These are phyloP conservation scores for Leucoraja erinaceus DNA, from an alignment of 2,113 vertebrate species.

Conservation along the genomic window DNA sequence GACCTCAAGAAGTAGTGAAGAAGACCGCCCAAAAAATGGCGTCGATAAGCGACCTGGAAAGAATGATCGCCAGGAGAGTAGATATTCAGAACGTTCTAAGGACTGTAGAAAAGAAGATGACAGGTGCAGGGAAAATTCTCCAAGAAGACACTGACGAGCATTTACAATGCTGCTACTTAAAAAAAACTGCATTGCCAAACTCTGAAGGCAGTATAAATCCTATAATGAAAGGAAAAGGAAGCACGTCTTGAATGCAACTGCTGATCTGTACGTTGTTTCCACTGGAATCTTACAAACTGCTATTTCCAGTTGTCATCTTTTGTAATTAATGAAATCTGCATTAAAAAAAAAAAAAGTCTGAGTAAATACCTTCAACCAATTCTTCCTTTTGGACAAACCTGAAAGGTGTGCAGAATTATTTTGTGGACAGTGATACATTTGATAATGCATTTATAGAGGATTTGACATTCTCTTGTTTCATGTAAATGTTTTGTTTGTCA, in stretches of 20 bases:
- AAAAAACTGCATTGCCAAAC: slow-evolving; percentile 41
- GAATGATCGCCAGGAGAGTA: slow-evolving; percentile 49
- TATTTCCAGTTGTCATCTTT: slow-evolving; percentile 53
- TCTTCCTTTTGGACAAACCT: slow-evolving; percentile 35
- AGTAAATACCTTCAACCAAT: slow-evolving; percentile 7
- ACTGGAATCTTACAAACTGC: slow-evolving; percentile 44
- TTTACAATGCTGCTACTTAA: slow-evolving; percentile 38
- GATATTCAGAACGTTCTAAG: slow-evolving; percentile 52
- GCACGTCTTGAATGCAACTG: slow-evolving; percentile 55
- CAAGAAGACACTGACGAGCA: slow-evolving; percentile 47
- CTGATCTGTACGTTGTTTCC: slow-evolving; percentile 55
- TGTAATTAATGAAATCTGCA: slow-evolving; percentile 43
- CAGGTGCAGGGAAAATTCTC: slow-evolving; percentile 55
- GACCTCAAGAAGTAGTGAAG: slow-evolving; percentile 46
- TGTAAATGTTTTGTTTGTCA: slow-evolving; percentile 38
- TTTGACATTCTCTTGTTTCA: slow-evolving; percentile 37
- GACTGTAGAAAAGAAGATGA: slow-evolving; percentile 55
- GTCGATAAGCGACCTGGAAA: slow-evolving; percentile 51
- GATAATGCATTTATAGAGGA: slow-evolving; percentile 38
- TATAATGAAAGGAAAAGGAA: slow-evolving; percentile 35
- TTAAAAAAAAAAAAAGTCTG: slow-evolving; percentile 25
- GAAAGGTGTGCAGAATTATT: slow-evolving; percentile 36
- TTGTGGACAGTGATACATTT: slow-evolving; percentile 37
- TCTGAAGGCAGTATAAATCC: slow-evolving; percentile 16
- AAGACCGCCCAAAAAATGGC: slow-evolving; percentile 55